Evolutionary conservation across 2,888 invertebrate species (phyloP), one percentile per base, ranked within the genome.

Genomic region (Drosophila kambysellisi): DNA sequence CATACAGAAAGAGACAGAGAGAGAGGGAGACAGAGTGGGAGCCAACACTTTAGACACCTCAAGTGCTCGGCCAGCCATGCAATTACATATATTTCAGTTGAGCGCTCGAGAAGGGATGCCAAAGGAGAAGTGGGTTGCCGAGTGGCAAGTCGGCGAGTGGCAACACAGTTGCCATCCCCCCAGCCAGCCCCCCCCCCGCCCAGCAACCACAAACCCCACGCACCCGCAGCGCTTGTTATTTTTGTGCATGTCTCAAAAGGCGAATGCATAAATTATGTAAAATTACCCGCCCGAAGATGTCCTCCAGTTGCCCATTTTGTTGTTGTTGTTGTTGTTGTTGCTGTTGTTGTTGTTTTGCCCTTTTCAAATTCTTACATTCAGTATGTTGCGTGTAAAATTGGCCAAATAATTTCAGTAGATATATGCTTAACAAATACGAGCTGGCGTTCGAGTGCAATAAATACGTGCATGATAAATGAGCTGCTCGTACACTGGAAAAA

Each of bases 241-340:
- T 87, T 79, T 79, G 74, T 74, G 83, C 73, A 72, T 71, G 77
- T 73, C 76, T 72, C 75, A 74, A 76, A 74, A 76, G 88, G 83
- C 74, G 74, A 85, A 85, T 87, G 88, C 88, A 86, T 86, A 87
- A 86, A 87, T 86, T 89, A 87, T 87, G 76, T 76, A 70, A 83
- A 86, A 88, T 88, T 86, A 83, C 81, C 78, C 75, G 52, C 35
- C 56, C 67, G 65, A 29, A 58, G 63, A 70, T 54, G 62, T 61
- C 43, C 60, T 53, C 30, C 43, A 37, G 50, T 62, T 58, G 56
- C 51, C 50, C 65, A 50, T 35, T 65, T 65, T 35, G 8, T n/a
- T 41, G 32, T 9, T 67, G 25, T 35, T 15, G 25, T 12, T 9
- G 11, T 12, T 43, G 12, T 12, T 43, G n/a, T 2, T 41, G 9